Evolutionary conservation across 2,888 invertebrate genomes (phyloP).

Genomic region (Chrysolina haemoptera): DNA sequence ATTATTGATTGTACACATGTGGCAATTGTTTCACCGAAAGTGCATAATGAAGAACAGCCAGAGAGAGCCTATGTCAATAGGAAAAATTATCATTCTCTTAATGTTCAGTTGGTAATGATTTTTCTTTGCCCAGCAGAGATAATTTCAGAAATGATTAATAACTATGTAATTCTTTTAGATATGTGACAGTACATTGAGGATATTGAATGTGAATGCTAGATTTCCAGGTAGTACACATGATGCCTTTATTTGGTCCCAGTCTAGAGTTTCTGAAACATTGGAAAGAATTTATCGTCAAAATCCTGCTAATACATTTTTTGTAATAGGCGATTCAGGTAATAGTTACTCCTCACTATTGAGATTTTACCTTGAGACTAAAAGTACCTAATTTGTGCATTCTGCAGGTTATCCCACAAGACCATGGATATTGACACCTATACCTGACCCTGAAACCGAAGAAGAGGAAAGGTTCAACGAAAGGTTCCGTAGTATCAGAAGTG

Average conservation of each 20-base stretch:
- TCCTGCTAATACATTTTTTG: slow-evolving; percentile 25
- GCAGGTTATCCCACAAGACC: slow-evolving; percentile 35
- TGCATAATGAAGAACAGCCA: slow-evolving; percentile 26
- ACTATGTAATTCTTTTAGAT: slow-evolving; percentile 35
- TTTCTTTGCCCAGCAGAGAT: slow-evolving; percentile 1
- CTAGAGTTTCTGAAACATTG: slow-evolving; percentile 26
- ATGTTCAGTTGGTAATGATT: slow-evolving; percentile 41
- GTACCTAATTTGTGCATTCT: slow-evolving; percentile 4
- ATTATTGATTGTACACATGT: slow-evolving; percentile 38
- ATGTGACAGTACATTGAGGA: slow-evolving; percentile 43
- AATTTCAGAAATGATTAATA: not conserved
- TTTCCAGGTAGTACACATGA: slow-evolving; percentile 48
- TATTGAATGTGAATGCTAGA: slow-evolving; percentile 44
- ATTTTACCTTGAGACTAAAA: slow-evolving; percentile 5
- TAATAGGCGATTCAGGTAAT: slow-evolving; percentile 42
- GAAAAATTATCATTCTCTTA: slow-evolving; percentile 43
- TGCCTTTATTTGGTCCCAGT: slow-evolving; percentile 45
- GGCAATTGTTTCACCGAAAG: not conserved
- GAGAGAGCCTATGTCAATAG: slow-evolving; percentile 36
- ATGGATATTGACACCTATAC: slow-evolving; percentile 30
- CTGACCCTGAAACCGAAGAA: not conserved
- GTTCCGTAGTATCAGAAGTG: slow-evolving; percentile 23
- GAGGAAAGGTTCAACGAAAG: slow-evolving; percentile 32
- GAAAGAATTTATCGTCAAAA: slow-evolving; percentile 26
- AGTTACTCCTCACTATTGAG: not conserved